A percentile compares a stretch with the other conserved stretches of the same genome.
Conservation (phyloP, 2,113 vertebrate genomes). For the Coracopsis vasa region DNA sequence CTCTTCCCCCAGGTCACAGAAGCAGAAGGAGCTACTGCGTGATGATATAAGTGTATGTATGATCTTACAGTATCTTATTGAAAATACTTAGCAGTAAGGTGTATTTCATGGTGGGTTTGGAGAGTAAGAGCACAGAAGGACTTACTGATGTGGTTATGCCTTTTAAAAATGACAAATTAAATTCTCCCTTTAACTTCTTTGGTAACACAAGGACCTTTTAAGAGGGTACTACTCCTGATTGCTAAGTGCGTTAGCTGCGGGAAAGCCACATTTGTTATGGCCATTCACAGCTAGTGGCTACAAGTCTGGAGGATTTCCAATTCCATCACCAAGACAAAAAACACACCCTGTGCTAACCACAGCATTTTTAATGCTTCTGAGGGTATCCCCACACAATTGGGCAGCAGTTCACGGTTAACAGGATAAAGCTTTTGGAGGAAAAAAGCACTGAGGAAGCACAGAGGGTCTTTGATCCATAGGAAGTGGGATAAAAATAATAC, state of each 20-base stretch:
- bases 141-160: background rate
- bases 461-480: background rate
- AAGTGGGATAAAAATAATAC: background rate
- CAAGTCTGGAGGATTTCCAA: background rate
- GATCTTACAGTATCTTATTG: background rate
- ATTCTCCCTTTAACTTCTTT: background rate
- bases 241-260: background rate
- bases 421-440: background rate
- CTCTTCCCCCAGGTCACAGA: background rate
- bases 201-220: background rate
- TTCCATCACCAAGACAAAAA: background rate
- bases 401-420: background rate
- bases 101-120: background rate
- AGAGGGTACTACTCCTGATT: background rate
- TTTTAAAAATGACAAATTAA: background rate
- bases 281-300: background rate
- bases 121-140: background rate
- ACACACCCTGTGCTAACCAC: accelerated
- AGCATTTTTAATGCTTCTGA: background rate
- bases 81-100: background rate
- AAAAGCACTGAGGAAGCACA: background rate
- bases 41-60: background rate
- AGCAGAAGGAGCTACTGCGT: background rate
- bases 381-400: background rate
- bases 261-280: background rate